Percentiles rank a stretch among this genome's conserved stretches.
These are phyloP conservation scores for Lipotes vexillifer DNA, from an alignment of 2,113 vertebrate genomes.

Conservation along the genomic window DNA sequence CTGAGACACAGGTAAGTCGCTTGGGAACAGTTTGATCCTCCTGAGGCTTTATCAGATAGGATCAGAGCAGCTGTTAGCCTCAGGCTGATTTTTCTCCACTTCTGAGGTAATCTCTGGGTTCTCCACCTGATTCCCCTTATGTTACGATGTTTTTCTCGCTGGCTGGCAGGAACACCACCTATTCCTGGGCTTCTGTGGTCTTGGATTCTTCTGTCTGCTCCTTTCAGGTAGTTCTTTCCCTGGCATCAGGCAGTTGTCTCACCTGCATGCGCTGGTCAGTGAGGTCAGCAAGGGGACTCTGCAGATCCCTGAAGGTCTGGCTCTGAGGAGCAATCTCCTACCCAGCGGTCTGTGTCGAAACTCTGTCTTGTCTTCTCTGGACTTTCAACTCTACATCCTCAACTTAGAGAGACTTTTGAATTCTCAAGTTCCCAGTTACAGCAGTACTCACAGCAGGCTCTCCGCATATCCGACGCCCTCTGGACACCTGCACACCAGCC, in stretches of 20 bases:
- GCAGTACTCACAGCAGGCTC: neutral
- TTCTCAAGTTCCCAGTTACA: no score
- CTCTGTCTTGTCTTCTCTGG: neutral
- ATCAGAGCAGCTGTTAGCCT: neutral
- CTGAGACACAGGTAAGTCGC: neutral
- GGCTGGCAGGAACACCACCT: no score
- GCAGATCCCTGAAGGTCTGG: neutral
- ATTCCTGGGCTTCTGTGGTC: neutral
- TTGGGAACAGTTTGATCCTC: neutral
- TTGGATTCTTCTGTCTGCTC: no score
- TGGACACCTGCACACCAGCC: neutral
- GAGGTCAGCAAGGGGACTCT: neutral
- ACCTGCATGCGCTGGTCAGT: rapidly evolving
- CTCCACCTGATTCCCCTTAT: neutral
- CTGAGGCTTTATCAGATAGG: neutral
- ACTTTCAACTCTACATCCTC: neutral
- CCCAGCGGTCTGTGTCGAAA: neutral
- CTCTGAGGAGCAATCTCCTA: neutral
- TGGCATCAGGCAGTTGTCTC: neutral
- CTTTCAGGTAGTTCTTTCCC: neutral
- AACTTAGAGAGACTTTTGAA: neutral
- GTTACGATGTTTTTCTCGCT: neutral
- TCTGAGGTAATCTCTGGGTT: no score
- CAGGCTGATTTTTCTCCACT: neutral
- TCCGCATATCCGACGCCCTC: no score